Evolutionary conservation across 2,888 invertebrate genomes (phyloP), one percentile per base, ranked within the genome.

Genomic region (Ctenicera cuprea): DNA sequence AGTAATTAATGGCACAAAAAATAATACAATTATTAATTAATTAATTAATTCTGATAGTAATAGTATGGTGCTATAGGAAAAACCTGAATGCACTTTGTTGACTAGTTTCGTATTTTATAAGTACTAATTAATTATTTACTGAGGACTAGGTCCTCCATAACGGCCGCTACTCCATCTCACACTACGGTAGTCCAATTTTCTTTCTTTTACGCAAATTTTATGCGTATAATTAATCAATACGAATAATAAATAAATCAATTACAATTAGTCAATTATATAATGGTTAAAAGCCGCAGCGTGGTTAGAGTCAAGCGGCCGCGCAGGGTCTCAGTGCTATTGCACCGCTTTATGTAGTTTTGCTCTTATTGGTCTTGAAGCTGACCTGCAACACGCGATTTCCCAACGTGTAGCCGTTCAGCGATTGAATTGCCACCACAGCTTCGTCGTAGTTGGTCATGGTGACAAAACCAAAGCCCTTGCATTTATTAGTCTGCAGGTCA

Each of bases 381-480:
- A 98, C 97, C 91, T 98, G 98, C 86, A 98, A 92, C 83, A 97
- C 96, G 83, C 98, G 94, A 88, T 97, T 97, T 84, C 96, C 97
- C 85, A 98, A 91, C 83, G 96, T 95, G 89, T 97, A 97, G 84
- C 98, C 98, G 88, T 98, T 98, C 85, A 98, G 91, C 79, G 96
- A 96, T 89, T 97, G 96, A 86, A 98, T 98, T 82, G 98, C 98
- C 83, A 97, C 95, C 78, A 97, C 94, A 74, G 98, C 97, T 88
- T 98, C 98, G 85, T 98, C 97, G 87, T 98, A 98, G 88, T 97
- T 97, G 86, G 97, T 97, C 98, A 98, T 98, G 79, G 97, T 97
- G 81, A 98, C 97, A 88, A 98, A 98, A 81, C 97, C 98, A 88
- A 97, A 98, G 78, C 98, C 98, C 90, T 97, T 98, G 90, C 98